Evolutionary conservation across 1,140 invertebrate genomes (phyloP), one percentile per base, ranked within the genome.

Genomic region (Fopius arisanus): DNA sequence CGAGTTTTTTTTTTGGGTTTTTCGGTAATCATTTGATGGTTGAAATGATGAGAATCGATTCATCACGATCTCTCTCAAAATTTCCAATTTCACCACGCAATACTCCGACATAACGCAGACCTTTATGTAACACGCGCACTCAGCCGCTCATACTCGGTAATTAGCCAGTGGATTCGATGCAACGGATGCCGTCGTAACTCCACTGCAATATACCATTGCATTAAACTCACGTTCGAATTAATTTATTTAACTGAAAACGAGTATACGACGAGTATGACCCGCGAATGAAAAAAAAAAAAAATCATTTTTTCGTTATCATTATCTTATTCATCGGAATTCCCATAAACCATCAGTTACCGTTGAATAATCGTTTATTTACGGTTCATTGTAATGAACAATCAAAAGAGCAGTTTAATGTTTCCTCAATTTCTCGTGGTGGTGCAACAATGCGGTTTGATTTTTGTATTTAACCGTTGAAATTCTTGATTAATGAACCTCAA

Each of bases 151-250:
- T 69, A 62, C 67, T 74, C 72, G 72, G 73, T 79, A 81, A 81
- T 81, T 81, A 81, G 75, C 77, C 73, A 40, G 43, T 63, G 62
- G 43, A 68, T 70, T 77, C 72, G 75, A 75, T 76, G 77, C 76
- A 62, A 68, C 63, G 54, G 72, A 70, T 74, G 69, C 16, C 76
- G 69, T 80, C 75, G 76, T 79, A 81, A 79, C 74, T 48, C 72
- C n/a, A 48, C 41, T 70, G 73, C 73, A 74, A 76, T 40, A 67
- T 65, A 26, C 31, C 71, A 73, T 78, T 77, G 78, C 69, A 63
- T 81, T 81, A 77, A 71, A 72, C 70, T 65, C 23, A 21, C 14
- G 37, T 28, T 62, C 43, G 51, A 65, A 59, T 59, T 19, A 62
- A 33, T 72, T 26, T 67, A 72, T 59, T 59, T 12, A 3, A 54